Evolutionary conservation across 1,140 invertebrate genomes (phyloP).

Genomic region (Drosophila teissieri): DNA sequence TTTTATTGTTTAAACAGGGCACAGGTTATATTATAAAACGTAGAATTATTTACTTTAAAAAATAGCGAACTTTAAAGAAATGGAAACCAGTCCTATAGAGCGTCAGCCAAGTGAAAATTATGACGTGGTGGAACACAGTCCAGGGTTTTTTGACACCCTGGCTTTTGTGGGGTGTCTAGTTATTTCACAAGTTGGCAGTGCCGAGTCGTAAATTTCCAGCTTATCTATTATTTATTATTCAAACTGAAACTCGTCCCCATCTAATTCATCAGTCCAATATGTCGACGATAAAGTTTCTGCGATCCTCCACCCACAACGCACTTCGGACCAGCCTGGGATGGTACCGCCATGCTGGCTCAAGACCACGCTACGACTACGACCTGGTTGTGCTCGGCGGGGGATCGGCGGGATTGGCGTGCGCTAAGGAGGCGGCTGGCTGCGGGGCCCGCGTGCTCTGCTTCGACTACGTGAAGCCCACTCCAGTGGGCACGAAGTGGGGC

Average conservation of each 20-base stretch:
- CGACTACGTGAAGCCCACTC: conserved; percentile 96
- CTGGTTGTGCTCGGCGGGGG: conserved; percentile 97
- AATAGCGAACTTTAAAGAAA: no score
- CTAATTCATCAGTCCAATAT: conserved; percentile 22
- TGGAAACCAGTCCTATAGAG: no score
- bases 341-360: not conserved
- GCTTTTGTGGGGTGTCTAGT: no score
- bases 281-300: conserved; percentile 30
- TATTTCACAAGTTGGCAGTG: conserved; percentile 30
- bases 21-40: no score
- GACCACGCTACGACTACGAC: conserved; percentile 90
- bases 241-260: not conserved
- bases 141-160: not conserved
- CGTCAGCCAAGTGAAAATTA: no score
- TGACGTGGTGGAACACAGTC: no score
- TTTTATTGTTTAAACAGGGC: no score
- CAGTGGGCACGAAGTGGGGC: conserved; percentile 94
- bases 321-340: not conserved
- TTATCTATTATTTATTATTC: not conserved
- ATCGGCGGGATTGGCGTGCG: conserved; percentile 96
- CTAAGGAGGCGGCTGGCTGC: conserved; percentile 93
- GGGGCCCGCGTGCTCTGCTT: conserved; percentile 96
- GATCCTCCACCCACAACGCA: not conserved
- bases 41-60: no score
- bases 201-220: conserved; percentile 12